Conservation (phyloP, 2,888 invertebrate species). For the Scaptomyza parva region DNA sequence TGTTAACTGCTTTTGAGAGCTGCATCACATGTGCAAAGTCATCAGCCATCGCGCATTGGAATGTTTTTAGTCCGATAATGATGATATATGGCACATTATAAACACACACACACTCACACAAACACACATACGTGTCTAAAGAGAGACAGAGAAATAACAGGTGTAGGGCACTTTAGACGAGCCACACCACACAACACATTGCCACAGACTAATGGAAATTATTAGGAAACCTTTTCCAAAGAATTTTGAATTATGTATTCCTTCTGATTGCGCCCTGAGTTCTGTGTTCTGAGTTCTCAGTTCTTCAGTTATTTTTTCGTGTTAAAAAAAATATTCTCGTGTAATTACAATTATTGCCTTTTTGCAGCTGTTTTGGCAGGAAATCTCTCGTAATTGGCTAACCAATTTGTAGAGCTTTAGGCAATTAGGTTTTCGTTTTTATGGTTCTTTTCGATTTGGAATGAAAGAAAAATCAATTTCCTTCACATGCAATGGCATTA, state of each 20-base stretch:
- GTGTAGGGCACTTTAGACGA: constrained; percentile 28
- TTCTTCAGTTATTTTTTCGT: constrained; percentile 15
- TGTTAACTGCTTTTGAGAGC: constrained; percentile 47
- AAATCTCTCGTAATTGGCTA: constrained; percentile 66
- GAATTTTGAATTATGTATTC: constrained; percentile 63
- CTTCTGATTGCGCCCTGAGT: constrained; percentile 41
- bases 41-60: constrained; percentile 61
- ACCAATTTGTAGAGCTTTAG: constrained; percentile 59
- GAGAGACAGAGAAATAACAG: constrained; percentile 22
- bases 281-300: too few species aligned
- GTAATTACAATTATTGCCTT: constrained; percentile 49
- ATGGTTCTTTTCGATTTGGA: constrained; percentile 35
- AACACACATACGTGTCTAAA: constrained; percentile 4
- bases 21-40: constrained; percentile 80
- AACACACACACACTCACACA: constrained; percentile 36
- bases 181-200: too few species aligned
- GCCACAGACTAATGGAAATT: constrained; percentile 51
- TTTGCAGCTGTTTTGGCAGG: constrained; percentile 61
- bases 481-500: constrained; percentile 24
- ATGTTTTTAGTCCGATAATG: constrained; percentile 70
- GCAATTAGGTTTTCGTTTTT: constrained; percentile 55
- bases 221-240: constrained; percentile 60
- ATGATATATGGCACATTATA: constrained; percentile 74
- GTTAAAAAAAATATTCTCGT: constrained; percentile 11
- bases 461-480: neutral